phyloP scores from a whole-genome alignment of 1,140 invertebrate genomes.

The Acromyrmex heyeri region DNA sequence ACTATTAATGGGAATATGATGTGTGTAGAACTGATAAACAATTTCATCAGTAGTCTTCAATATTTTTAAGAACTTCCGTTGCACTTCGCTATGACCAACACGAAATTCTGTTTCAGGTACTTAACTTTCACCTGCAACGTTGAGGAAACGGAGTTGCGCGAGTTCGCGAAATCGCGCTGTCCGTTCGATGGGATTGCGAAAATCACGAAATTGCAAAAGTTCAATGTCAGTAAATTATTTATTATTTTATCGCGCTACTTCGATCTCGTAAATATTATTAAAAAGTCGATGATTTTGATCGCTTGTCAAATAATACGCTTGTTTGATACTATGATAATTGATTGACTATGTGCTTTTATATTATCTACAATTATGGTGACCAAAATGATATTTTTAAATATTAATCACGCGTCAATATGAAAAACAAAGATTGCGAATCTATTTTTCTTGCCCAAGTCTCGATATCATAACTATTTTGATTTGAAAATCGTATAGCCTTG shows the following conservation, averaged over 20 bases:
- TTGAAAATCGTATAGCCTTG: neutral
- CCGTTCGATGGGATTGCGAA: neutral
- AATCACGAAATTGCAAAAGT: slow-evolving; percentile 4
- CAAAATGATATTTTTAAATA: neutral
- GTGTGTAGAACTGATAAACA: neutral
- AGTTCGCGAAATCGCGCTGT: neutral
- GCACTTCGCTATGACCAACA: neutral
- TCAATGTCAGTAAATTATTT: slow-evolving; percentile 22
- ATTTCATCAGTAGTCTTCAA: neutral
- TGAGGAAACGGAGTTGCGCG: neutral
- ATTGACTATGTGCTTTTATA: neutral
- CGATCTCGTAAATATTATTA: neutral
- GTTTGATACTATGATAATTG: neutral
- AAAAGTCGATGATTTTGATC: slow-evolving; percentile 1
- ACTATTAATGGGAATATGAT: neutral
- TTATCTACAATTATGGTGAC: neutral
- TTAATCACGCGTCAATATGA: neutral
- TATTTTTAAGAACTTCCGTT: neutral
- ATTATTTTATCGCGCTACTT: neutral
- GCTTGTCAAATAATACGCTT: neutral
- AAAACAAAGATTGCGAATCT: slow-evolving; percentile 23
- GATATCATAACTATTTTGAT: neutral
- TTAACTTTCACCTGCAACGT: neutral
- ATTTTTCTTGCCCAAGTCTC: neutral
- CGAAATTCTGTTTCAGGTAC: slow-evolving; percentile 15